phyloP scores from a whole-genome alignment of 2,797 vertebrate genomes.

The Thamnophis elegans region DNA sequence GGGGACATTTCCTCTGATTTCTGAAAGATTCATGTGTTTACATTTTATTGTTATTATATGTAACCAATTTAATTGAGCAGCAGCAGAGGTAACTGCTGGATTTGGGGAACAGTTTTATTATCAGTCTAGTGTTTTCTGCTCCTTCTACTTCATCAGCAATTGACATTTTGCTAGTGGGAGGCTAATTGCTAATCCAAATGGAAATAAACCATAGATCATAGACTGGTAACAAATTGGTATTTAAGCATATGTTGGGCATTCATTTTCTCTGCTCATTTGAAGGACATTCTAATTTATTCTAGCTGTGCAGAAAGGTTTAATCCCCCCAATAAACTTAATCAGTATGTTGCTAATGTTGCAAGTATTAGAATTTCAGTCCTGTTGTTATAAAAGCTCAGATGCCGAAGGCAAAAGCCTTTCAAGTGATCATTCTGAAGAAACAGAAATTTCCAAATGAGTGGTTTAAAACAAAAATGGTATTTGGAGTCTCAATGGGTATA shows the following conservation, averaged over 20 bases:
- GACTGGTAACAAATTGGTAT: constrained; percentile 68
- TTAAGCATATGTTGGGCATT: constrained; percentile 56
- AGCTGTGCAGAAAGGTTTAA: constrained; percentile 38
- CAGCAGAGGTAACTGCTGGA: constrained; percentile 53
- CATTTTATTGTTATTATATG: constrained; percentile 1
- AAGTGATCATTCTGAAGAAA: constrained; percentile 5
- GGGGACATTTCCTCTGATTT: constrained; percentile 18
- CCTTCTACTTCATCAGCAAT: constrained; percentile 52
- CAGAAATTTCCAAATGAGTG: not conserved
- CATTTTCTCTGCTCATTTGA: constrained; percentile 63
- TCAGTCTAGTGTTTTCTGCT: constrained; percentile 43
- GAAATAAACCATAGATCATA: constrained; percentile 66
- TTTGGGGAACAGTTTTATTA: constrained; percentile 54
- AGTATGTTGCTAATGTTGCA: not conserved
- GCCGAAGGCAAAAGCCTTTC: constrained; percentile 15
- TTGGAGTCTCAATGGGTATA: not conserved
- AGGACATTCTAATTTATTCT: constrained; percentile 51
- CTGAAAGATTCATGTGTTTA: constrained; percentile 12
- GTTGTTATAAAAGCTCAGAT: constrained; percentile 38
- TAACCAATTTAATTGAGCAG: constrained; percentile 40
- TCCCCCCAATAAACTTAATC: constrained; percentile 25
- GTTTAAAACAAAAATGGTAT: not conserved
- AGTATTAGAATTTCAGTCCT: not conserved
- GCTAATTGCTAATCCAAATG: constrained; percentile 63
- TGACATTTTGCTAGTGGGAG: constrained; percentile 69